These are phyloP conservation scores for Serripes groenlandicus DNA, from an alignment of 2,888 invertebrate species.

Conservation along the genomic window DNA sequence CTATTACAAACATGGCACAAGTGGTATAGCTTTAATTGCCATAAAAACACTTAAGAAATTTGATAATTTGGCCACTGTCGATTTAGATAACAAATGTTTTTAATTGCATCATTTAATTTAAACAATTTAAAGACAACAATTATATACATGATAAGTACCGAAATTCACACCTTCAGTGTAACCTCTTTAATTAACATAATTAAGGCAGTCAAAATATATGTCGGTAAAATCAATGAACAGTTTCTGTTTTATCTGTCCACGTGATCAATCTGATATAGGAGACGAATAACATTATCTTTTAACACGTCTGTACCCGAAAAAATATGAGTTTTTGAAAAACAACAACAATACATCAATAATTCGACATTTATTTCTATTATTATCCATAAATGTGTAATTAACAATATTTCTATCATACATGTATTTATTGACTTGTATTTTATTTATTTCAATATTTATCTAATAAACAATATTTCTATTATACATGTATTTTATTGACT, in stretches of 20 bases:
- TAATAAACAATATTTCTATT: too few species aligned
- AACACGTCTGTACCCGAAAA: background rate
- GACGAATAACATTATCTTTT: conserved; percentile 3
- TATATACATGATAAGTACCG: background rate
- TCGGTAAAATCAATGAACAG: conserved; percentile 1
- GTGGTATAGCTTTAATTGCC: background rate
- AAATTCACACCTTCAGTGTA: background rate
- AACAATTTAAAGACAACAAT: background rate
- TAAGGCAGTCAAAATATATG: background rate
- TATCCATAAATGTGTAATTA: too few species aligned
- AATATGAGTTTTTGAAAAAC: too few species aligned
- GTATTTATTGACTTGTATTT: too few species aligned
- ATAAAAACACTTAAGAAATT: background rate
- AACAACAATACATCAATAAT: background rate
- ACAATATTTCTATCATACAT: too few species aligned
- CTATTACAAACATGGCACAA: background rate
- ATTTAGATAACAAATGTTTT: background rate
- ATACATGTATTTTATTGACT: too few species aligned
- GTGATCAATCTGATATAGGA: background rate
- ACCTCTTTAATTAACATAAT: conserved; percentile 1
- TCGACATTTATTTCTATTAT: background rate
- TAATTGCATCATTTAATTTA: background rate
- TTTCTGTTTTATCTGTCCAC: background rate
- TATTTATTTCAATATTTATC: too few species aligned
- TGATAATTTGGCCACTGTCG: conserved; percentile 9